phyloP scores from a whole-genome alignment of 1,140 invertebrate species.

The Calycopis cecrops region DNA sequence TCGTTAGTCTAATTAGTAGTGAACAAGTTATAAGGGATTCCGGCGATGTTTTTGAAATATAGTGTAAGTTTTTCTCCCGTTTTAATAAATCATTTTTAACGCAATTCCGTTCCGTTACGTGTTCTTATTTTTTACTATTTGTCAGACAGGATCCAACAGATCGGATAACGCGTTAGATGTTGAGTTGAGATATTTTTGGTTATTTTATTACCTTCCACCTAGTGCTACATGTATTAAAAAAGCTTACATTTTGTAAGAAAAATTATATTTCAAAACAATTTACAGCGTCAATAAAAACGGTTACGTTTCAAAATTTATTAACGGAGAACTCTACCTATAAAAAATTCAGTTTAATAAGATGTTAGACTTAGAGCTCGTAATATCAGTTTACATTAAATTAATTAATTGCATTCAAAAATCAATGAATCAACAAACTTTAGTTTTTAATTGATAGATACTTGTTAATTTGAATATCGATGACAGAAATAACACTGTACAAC shows the following conservation, averaged over 20 bases:
- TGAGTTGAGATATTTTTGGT: conserved; percentile 27
- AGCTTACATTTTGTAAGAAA: neutral
- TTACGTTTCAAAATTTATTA: neutral
- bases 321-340: no score
- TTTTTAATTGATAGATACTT: neutral
- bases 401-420: no score
- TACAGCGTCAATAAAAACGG: conserved; percentile 3
- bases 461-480: neutral
- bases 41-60: conserved; percentile 23
- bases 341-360: no score
- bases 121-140: conserved; percentile 50
- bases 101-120: conserved; percentile 50
- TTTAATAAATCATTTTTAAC: conserved; percentile 62
- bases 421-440: no score
- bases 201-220: conserved; percentile 14
- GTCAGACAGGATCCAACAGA: conserved; percentile 57
- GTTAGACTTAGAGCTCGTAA: no score
- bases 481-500: neutral
- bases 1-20: conserved; percentile 65
- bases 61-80: conserved; percentile 16
- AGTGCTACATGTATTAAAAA: neutral
- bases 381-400: no score
- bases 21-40: conserved; percentile 35
- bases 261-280: conserved; percentile 11
- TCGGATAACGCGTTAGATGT: conserved; percentile 40